Base-by-base conservation (phyloP, 2,113 vertebrate species). In the Prunella himalayana region DNA sequence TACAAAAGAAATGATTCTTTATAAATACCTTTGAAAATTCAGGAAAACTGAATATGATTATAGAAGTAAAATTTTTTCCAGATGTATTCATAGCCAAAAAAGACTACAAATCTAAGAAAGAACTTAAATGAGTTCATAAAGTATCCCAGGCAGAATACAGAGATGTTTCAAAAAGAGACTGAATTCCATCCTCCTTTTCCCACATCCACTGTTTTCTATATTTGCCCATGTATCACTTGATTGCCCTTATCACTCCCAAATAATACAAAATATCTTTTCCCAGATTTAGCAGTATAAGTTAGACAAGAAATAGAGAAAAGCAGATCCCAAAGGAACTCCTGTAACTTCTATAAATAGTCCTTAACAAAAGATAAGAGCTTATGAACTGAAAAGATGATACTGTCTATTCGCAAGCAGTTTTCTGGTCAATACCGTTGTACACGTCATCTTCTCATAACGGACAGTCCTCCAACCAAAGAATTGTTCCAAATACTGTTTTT, bases 1-100 rank as follows among this genome's bases (percentile, higher is more conserved):
- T 60, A 57, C 25, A 72, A 81, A 65, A 94, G 37, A 68, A 82
- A 81, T 44, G 19, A 50, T 64, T 24, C 37, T 89, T 56, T 82
- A 87, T 59, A 82, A 86, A 72, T 25, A 59, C 19, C 39, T 51
- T 73, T 45, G 8, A 82, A 92, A 93, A 88, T 53, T 54, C 30
- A 60, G 35, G 35, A 83, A 94, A 94, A 65, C 21, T 89, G 7
- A 82, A 72, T 54, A 19, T 3, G 13, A 37, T 31, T 91, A 70
- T n/a, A 64, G 42, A 81, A 87, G 61, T 51, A 61, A 71, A 83
- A 61, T 47, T 61, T 54, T 84, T 27, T 39, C 13, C 47, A 56
- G 9, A 51, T 41, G 3, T 50, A 82, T 81, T 88, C 37, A 53
- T 44, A 88, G 12, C 21, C n/a, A 75, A 51, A 82, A 45, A 82